A percentile compares a stretch with the other conserved stretches of the same genome.
Conservation (phyloP, 2,888 invertebrate genomes). For the Saturnia japonica region DNA sequence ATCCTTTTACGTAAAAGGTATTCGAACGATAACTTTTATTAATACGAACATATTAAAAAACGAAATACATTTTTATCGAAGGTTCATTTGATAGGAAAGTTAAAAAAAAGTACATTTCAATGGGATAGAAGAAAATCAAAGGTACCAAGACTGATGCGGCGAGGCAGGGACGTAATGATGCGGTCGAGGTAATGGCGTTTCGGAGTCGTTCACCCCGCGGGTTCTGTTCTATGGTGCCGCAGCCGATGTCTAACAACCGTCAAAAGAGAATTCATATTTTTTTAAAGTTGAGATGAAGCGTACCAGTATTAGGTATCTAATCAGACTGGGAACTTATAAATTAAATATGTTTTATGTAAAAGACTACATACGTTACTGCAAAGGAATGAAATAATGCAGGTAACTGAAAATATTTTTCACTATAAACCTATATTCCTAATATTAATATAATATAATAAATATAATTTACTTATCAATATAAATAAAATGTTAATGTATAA, state of each 20-base stretch:
- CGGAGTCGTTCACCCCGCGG: slow-evolving; percentile 66
- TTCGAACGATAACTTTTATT: background rate
- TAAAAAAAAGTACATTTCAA: slow-evolving; percentile 23
- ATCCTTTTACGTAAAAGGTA: background rate
- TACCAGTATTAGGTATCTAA: background rate
- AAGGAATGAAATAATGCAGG: background rate
- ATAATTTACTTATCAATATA: background rate
- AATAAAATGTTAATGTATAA: background rate
- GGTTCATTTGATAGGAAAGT: slow-evolving; percentile 10
- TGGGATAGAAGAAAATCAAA: slow-evolving; percentile 25
- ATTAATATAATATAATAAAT: background rate
- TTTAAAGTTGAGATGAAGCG: background rate
- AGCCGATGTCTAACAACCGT: background rate
- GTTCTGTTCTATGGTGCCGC: slow-evolving; percentile 18
- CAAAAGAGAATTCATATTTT: slow-evolving; percentile 5
- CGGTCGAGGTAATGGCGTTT: slow-evolving; percentile 60
- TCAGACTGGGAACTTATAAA: background rate
- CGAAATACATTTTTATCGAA: slow-evolving; percentile 2
- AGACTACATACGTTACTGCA: background rate
- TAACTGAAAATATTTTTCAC: background rate
- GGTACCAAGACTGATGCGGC: slow-evolving; percentile 40
- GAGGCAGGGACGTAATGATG: slow-evolving; percentile 60
- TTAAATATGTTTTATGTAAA: background rate
- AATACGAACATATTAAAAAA: background rate
- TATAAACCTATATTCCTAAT: background rate